Evolutionary conservation across 2,888 invertebrate genomes (phyloP), one percentile per base, ranked within the genome.

Genomic region (Folsomia manolachei): DNA sequence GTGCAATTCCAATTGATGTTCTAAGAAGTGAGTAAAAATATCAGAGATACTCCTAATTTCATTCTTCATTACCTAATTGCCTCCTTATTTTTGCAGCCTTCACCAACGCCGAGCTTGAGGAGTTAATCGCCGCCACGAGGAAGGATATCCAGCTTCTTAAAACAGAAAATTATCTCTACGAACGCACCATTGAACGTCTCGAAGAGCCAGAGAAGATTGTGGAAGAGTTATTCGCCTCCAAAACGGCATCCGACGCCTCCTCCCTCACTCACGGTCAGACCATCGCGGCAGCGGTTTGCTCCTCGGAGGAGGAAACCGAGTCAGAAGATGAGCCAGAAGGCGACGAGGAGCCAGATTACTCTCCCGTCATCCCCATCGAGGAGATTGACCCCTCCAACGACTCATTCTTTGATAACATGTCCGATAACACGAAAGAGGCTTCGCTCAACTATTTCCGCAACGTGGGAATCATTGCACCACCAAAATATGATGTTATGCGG

Each of bases 341-440:
- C 7, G 39, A 39, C 14, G 39, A 14, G 39, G 39, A 39, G 14
- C 39, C 39, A 4, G 39, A 39, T 39, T 74, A 70, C 26, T 71
- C 70, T 1, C 60, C 74, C 2, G 24, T 74, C 18, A 51, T 66
- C 2, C 72, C 74, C 18, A 63, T 56, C 2, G 72, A 74, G 27
- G 72, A 72, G 60, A 74, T 74, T 63, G 67, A 64, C 19, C 27
- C 71, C 27, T 75, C 75, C 14, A 70, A 70, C 23, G 72, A 75
- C 39, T 75, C 75, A 1, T 75, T 75, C 65, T 72, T 75, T 60
- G 75, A 72, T 23, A 75, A 75, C 51, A 72, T 75, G 72, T 75
- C 72, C 2, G 75, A 74, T 25, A 74, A 67, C 51, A 63, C 74
- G 11, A 72, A 70, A 27, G 72, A 27, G 1, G 70, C 70, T 0